Evolutionary conservation across 1,140 invertebrate genomes (phyloP).

Genomic region (Drosophila tristis): DNA sequence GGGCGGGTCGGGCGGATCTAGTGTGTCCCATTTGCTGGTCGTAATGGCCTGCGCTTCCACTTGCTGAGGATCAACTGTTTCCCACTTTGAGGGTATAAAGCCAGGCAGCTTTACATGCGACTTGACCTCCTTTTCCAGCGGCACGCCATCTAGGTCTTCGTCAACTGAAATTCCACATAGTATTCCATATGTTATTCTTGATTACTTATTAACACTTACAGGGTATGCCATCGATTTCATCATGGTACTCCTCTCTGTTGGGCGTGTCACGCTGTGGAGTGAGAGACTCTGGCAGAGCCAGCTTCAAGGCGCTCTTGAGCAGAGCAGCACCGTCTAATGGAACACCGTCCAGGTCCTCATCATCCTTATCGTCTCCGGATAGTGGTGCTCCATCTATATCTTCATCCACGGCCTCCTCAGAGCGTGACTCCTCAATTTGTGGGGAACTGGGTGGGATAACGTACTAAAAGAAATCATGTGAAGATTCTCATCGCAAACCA

Average conservation of each 20-base stretch:
- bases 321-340: constrained; percentile 93
- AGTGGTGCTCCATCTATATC: constrained; percentile 89
- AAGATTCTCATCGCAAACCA: neutral
- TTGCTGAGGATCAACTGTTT: constrained; percentile 94
- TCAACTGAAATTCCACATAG: constrained; percentile 87
- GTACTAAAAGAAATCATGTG: constrained; percentile 14
- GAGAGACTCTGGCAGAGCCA: constrained; percentile 78
- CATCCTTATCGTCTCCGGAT: constrained; percentile 87
- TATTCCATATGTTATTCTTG: neutral
- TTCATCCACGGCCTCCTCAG: constrained; percentile 67
- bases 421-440: constrained; percentile 51
- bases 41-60: constrained; percentile 94
- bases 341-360: constrained; percentile 90
- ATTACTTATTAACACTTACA: constrained; percentile 84
- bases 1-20: constrained; percentile 84
- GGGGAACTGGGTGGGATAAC: constrained; percentile 31
- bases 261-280: constrained; percentile 59
- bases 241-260: constrained; percentile 84
- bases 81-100: constrained; percentile 97
- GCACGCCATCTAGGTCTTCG: constrained; percentile 93
- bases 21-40: constrained; percentile 93
- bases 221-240: constrained; percentile 91
- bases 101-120: constrained; percentile 84
- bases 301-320: constrained; percentile 88
- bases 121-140: constrained; percentile 86